Evolutionary conservation across 2,113 vertebrate species (phyloP), one percentile per base, ranked within the genome.

Genomic region (Zeus faber): DNA sequence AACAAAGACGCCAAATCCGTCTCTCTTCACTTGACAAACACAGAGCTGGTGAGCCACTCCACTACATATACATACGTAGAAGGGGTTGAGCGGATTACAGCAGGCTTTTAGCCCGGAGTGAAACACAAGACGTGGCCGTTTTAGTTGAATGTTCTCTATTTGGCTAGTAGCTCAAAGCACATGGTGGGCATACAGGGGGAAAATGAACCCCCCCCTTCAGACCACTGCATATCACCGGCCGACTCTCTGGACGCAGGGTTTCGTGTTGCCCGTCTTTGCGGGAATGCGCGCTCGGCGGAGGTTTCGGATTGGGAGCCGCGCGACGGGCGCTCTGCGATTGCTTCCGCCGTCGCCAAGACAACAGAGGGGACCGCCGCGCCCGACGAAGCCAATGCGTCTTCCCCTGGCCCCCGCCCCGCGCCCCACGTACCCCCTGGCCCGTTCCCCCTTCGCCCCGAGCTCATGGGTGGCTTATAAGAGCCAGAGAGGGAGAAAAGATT

Each of bases 1-100:
- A 78, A 76, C 60, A 76, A 74, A 85, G 72, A 67, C 50, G 56
- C 39, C 43, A 45, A 65, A 72, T 70, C 62, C 49, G 17, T 55
- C 39, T 60, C 51, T 56, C 54, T 53, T 14, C 0, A 17, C 37
- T 26, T 65, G 66, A 67, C 72, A 79, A 76, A 83, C 79, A 79
- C 50, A 49, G 67, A 80, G 76, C 82, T 79, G 77, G 74, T 82
- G 77, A 65, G 67, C 70, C 72, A 65, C 72, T 85, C n/a, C n/a
- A n/a, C n/a, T n/a, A n/a, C n/a, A n/a, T n/a, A n/a, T n/a, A n/a
- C n/a, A n/a, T n/a, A n/a, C n/a, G n/a, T n/a, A n/a, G n/a, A 74
- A 56, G 26, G 47, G 52, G 33, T 35, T n/a, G 41, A 43, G 58
- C 22, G 43, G 5, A 41, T 45, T 21, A 74, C 71, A 74, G 61